Percentiles rank a stretch among this genome's conserved stretches.
These are phyloP conservation scores for Ichneumoninae sp. DNA, from an alignment of 2,888 invertebrate genomes.

Conservation along the genomic window DNA sequence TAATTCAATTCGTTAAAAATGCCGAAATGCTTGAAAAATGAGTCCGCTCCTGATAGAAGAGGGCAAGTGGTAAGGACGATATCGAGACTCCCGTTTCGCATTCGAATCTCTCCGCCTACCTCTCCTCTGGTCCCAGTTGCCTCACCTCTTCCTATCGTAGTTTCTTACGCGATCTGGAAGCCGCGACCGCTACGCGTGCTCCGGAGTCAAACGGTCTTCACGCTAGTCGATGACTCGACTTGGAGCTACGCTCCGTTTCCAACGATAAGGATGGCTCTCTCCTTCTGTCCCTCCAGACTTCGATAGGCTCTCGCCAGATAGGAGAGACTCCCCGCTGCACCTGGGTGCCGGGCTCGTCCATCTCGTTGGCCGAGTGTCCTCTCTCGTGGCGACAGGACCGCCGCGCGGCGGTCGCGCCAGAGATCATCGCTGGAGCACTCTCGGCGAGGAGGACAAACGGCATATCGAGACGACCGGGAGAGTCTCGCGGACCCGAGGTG, in stretches of 20 bases:
- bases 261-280: not conserved
- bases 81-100: slow-evolving; percentile 70
- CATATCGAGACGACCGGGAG: slow-evolving; percentile 20
- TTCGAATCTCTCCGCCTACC: slow-evolving; percentile 57
- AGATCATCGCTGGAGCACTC: slow-evolving; percentile 16
- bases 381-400: slow-evolving; percentile 12
- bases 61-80: not conserved
- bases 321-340: slow-evolving; percentile 42
- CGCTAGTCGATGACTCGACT: slow-evolving; percentile 39
- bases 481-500: not conserved
- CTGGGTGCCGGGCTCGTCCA: slow-evolving; percentile 48
- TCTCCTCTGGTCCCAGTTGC: not conserved
- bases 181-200: slow-evolving; percentile 34
- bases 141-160: slow-evolving; percentile 9
- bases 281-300: not conserved
- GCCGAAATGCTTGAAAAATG: no score
- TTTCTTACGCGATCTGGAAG: slow-evolving; percentile 39
- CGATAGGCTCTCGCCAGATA: not conserved
- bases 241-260: slow-evolving; percentile 6
- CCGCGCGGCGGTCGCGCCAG: slow-evolving; percentile 8
- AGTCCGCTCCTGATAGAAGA: not conserved
- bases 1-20: not conserved
- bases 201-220: slow-evolving; percentile 50
- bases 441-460: slow-evolving; percentile 2
- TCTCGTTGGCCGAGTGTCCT: slow-evolving; percentile 55